Base-by-base conservation (phyloP, 2,797 vertebrate species). In the Lagodon rhomboides region DNA sequence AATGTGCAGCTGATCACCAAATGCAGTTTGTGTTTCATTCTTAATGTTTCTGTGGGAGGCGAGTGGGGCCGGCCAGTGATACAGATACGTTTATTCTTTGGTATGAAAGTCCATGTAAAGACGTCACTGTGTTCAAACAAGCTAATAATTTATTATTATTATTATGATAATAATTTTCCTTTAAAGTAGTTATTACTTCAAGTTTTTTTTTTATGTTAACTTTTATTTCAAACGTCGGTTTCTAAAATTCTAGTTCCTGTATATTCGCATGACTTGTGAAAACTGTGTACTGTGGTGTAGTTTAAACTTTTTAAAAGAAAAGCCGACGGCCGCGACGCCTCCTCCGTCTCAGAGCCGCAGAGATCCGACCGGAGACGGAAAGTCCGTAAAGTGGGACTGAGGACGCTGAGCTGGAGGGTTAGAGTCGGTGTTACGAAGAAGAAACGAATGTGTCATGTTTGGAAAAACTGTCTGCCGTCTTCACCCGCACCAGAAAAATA, bases 221-320 rank as follows among this genome's bases (percentile, higher is more conserved):
- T 77, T 87, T 25, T 2, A 44, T 87, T 78, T 75, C 5, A 22
- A 51, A 43, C 30, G 11, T 84, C 68, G 6, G 18, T 85, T 84
- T 86, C 59, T 56, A 8, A 38, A 81, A 84, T 89, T 96, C 93
- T 95, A 95, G 95, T 96, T 94, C 95, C 91, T 95, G 95, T 96
- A 93, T 96, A 85, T 95, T 95, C 84, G 97, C 97, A 98, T 98
- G 97, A 96, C 94, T 94, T 94, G 94, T 97, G 96, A 94, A 96
- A 94, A 79, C 93, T 95, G 95, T 98, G 96, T 97, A 94, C 90
- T 92, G 96, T 97, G 96, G 93, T 93, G 96, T 98, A 96, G 96
- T 94, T 96, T 94, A 94, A 95, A 95, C 93, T 92, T 91, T 96
- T 96, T 68, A 65, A 84, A 83, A 96, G 94, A 95, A 95, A 94